Evolutionary conservation across 1,140 invertebrate species (phyloP).

Genomic region (Nasonia longicornis): DNA sequence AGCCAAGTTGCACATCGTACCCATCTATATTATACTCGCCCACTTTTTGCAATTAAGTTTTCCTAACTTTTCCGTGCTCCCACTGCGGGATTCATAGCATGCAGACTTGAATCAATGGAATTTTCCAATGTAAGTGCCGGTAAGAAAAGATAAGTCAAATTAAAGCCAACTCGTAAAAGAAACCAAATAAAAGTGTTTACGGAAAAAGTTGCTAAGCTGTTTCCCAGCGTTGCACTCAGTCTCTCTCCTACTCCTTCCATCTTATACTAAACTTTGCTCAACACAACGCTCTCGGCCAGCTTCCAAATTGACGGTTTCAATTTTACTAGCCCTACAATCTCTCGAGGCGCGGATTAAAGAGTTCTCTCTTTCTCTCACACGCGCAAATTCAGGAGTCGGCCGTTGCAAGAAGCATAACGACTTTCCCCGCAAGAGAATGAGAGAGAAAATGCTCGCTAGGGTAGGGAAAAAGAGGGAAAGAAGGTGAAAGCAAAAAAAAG

Average conservation of each 20-base stretch:
- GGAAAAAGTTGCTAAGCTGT: constrained; percentile 27
- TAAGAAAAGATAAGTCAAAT: constrained; percentile 31
- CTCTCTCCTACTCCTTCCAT: background rate
- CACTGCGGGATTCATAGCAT: background rate
- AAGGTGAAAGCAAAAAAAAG: background rate
- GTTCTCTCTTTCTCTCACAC: background rate
- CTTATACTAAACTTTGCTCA: constrained; percentile 15
- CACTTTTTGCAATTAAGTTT: background rate
- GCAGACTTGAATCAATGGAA: constrained; percentile 1
- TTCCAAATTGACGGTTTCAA: constrained; percentile 26
- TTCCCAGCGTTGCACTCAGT: background rate
- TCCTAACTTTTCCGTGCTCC: background rate
- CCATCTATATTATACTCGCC: no score
- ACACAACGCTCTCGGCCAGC: background rate
- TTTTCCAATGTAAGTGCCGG: constrained; percentile 2
- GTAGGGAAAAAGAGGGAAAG: background rate
- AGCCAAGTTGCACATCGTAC: background rate
- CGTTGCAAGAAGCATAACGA: constrained; percentile 18
- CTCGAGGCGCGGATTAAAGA: constrained; percentile 29
- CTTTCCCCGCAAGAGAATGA: background rate
- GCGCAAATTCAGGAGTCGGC: background rate
- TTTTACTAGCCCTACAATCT: constrained; percentile 28
- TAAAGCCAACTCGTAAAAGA: constrained; percentile 16
- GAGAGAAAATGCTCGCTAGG: background rate
- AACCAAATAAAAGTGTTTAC: constrained; percentile 36